Evolutionary conservation across 2,797 vertebrate species (phyloP), one percentile per base, ranked within the genome.

Genomic region (Tokudaia muenninki): DNA sequence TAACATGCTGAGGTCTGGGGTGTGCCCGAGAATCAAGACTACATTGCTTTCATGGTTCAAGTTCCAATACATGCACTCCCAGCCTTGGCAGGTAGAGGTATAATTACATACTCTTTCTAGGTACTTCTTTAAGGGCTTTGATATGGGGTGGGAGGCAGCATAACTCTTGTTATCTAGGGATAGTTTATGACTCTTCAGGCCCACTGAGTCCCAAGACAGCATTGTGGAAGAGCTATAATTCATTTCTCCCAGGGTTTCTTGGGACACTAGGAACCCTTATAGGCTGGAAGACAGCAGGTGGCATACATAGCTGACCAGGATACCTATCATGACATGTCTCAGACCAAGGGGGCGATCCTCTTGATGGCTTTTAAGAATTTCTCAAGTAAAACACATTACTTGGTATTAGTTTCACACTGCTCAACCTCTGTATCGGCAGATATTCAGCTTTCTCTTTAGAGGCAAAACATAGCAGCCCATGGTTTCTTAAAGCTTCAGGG

Each of bases 371-470:
- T 92, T 84, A 96, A 61, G 22, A 97, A 87, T 37, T 2, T 95
- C 31, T 91, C 94, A 96, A 92, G 86, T 22, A 44, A 63, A 92
- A 63, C 97, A 75, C 86, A 92, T 41, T 67, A 92, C n/a, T 14
- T 70, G 67, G 37, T 89, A 59, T 94, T 96, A 91, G 82, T 59
- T 44, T 34, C 22, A 87, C 17, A 50, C 0, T 93, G 44, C 19
- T 92, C 26, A 86, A n/a, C 59, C 67, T 86, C 59, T 11, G 24
- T 0, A 1, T 92, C 91, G 97, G 41, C 77, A 93, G 26, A 86
- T 29, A 61, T 52, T 79, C 31, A 41, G 78, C 93, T 94, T 59
- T 95, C 90, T 97, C 75, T 59, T 90, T 21, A 81, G 93, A 41
- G 84, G 34, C 22, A 91, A 84, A 92, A 74, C 29, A 57, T 41